Conservation (phyloP, 2,888 invertebrate species). For the Dromius quadrimaculatus region DNA sequence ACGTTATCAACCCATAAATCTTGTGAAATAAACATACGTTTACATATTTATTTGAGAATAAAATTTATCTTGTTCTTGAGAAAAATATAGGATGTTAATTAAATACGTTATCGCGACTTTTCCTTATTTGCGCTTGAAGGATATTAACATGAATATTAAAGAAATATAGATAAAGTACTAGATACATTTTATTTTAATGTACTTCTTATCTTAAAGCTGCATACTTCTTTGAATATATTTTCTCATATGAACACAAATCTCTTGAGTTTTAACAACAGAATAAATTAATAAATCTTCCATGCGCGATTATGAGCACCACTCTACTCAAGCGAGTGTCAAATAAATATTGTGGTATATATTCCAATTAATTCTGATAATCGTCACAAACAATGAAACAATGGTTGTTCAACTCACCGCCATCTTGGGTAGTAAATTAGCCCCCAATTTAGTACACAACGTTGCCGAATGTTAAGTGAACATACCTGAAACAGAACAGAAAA, state of each 20-base stretch:
- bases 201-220: too few relatives aligned
- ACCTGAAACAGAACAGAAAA: conserved; percentile 41
- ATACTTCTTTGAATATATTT: too few relatives aligned
- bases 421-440: conserved; percentile 27
- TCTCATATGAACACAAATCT: too few relatives aligned
- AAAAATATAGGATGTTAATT: conserved; percentile 1
- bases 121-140: conserved; percentile 11
- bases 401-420: conserved; percentile 29
- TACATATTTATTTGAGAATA: conserved; percentile 3
- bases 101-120: conserved; percentile 13
- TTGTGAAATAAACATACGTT: not conserved
- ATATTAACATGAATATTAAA: conserved; percentile 12
- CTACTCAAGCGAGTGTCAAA: too few relatives aligned
- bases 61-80: conserved; percentile 16
- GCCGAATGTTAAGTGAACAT: conserved; percentile 27
- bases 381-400: too few relatives aligned
- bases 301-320: too few relatives aligned
- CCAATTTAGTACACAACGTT: conserved; percentile 29
- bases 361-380: too few relatives aligned
- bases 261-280: too few relatives aligned
- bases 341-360: too few relatives aligned
- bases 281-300: too few relatives aligned
- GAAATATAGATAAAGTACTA: too few relatives aligned
- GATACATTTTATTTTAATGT: too few relatives aligned
- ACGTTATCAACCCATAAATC: conserved; percentile 13